phyloP scores from a whole-genome alignment of 2,888 invertebrate species.

The Rugalucina vietnamica region DNA sequence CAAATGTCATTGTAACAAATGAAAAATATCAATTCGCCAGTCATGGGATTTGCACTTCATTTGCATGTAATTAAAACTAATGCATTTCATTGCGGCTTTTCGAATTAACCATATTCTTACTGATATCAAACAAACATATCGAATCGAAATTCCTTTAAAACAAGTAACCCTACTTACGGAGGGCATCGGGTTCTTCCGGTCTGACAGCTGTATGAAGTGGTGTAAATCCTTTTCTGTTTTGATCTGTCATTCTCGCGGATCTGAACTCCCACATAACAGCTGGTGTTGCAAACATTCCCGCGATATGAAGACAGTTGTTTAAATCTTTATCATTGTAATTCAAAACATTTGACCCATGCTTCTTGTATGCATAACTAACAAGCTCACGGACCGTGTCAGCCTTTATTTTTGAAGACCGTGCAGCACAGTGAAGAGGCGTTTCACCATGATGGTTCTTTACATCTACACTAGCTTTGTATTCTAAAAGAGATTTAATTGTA shows the following conservation, averaged over 20 bases:
- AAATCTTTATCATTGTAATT: conserved; percentile 75
- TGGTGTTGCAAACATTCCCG: conserved; percentile 70
- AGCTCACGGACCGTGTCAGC: conserved; percentile 67
- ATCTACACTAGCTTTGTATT: conserved; percentile 74
- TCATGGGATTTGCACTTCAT: too few species aligned
- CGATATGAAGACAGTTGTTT: conserved; percentile 79
- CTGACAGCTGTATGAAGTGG: conserved; percentile 72
- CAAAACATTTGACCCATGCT: conserved; percentile 79
- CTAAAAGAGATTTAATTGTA: conserved; percentile 66
- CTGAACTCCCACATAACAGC: conserved; percentile 75
- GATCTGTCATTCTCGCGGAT: conserved; percentile 69
- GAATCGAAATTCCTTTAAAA: too few species aligned
- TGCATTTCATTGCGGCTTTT: too few species aligned
- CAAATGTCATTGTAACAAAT: too few species aligned
- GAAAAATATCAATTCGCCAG: too few species aligned
- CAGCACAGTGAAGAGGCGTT: conserved; percentile 77
- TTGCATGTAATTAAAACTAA: too few species aligned
- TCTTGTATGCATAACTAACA: conserved; percentile 77
- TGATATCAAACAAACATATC: too few species aligned
- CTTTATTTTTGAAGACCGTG: conserved; percentile 58
- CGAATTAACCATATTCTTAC: too few species aligned
- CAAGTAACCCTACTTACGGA: conserved; percentile 61
- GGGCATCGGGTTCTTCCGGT: conserved; percentile 64
- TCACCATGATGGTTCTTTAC: conserved; percentile 74
- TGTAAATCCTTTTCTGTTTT: conserved; percentile 68